A percentile compares a stretch with the other conserved stretches of the same genome.
Conservation (phyloP, 2,888 invertebrate genomes). For the Tetragonula carbonaria region DNA sequence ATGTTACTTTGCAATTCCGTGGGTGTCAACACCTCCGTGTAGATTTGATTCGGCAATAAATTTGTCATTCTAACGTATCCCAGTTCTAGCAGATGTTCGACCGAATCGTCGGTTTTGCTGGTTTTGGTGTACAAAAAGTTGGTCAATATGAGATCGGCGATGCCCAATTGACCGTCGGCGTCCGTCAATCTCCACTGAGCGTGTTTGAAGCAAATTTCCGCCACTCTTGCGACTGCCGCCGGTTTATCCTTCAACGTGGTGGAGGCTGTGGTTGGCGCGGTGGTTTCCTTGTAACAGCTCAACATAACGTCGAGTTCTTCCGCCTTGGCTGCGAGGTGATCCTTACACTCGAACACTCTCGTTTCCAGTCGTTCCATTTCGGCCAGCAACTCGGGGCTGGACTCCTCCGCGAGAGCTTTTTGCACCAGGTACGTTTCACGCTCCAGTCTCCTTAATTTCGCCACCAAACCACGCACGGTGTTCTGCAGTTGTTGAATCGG, state of each 20-base stretch:
- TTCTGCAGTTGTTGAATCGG: slow-evolving; percentile 96
- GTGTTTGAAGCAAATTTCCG: slow-evolving; percentile 99
- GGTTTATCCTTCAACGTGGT: slow-evolving; percentile 89
- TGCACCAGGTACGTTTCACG: slow-evolving; percentile 95
- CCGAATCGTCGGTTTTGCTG: slow-evolving; percentile 97
- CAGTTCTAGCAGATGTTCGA: slow-evolving; percentile 97
- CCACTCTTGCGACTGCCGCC: slow-evolving; percentile 91
- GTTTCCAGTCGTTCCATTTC: slow-evolving; percentile 91
- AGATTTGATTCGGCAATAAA: slow-evolving; percentile 96
- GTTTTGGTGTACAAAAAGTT: slow-evolving; percentile 99
- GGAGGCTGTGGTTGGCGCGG: slow-evolving; percentile 85
- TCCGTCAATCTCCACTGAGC: slow-evolving; percentile 99
- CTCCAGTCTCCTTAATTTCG: slow-evolving; percentile 93
- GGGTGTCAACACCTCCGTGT: slow-evolving; percentile 94
- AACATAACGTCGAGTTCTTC: slow-evolving; percentile 98
- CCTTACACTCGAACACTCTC: slow-evolving; percentile 95
- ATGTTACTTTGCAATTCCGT: slow-evolving; percentile 93
- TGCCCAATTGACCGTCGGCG: slow-evolving; percentile 98
- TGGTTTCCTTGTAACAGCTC: slow-evolving; percentile 94
- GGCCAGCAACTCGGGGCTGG: slow-evolving; percentile 87
- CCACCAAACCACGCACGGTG: slow-evolving; percentile 89
- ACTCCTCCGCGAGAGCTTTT: slow-evolving; percentile 90
- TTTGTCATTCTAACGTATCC: slow-evolving; percentile 98
- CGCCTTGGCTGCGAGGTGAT: slow-evolving; percentile 92
- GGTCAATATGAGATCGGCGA: slow-evolving; percentile 97